Evolutionary conservation across 2,797 vertebrate species (phyloP), one percentile per base, ranked within the genome.

Genomic region (Lycodopsis pacificus): DNA sequence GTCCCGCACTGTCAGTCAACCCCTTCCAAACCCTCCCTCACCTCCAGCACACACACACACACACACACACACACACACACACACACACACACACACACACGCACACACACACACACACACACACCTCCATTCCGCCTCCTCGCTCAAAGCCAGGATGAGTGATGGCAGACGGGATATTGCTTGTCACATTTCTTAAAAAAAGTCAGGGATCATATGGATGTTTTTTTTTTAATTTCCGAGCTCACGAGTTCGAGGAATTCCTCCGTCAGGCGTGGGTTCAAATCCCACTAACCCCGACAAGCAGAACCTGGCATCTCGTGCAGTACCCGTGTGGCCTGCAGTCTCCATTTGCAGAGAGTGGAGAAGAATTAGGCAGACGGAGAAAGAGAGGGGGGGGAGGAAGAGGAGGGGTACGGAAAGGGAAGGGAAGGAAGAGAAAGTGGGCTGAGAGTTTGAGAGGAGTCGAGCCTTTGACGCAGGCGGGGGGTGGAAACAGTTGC

Each of bases 401-500:
- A 25, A 54, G 42, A 27, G 27, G 19, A 34, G 51, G 56, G 53
- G 25, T 20, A 17, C 2, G 14, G 46, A 17, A 17, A 27, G 58
- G 53, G 25, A 19, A 17, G 1, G 14, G 46, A 15, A 27, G 44
- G 48, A 56, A 77, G 65, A 57, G 32, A 76, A 80, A 80, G 77
- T 17, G 80, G 77, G 73, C 63, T 53, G 82, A 85, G 87, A 89
- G 68, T 91, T 93, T 88, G 84, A 89, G 85, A 87, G 80, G 83
- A 87, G 76, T 79, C 34, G 64, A 88, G 89, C 71, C 84, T 89
- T 87, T 93, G 92, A 92, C 86, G 91, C 88, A 93, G 87, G 76
- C 61, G 51, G 86, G 86, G 89, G 89, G 88, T 84, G 87, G 92
- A 92, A 88, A 86, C 40, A 38, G 93, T 95, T 94, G 88, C 92